Conservation (phyloP, 2,888 invertebrate species). For the Troides oblongomaculatus region DNA sequence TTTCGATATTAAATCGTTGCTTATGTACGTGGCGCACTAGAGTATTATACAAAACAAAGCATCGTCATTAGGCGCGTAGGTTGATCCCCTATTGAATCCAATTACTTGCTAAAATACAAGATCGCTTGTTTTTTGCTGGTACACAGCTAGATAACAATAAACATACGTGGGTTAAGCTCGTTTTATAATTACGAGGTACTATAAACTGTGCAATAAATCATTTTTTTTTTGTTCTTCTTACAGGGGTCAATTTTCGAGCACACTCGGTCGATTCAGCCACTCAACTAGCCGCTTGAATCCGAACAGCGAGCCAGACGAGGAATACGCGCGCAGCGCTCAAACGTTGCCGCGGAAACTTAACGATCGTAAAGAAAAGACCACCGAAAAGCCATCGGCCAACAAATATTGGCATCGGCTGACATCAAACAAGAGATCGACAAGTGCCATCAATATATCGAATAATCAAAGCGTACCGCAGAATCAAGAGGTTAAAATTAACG, state of each 20-base stretch:
- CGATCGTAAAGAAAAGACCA: slow-evolving; percentile 70
- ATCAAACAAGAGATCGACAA: slow-evolving; percentile 78
- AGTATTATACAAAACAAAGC: slow-evolving; percentile 61
- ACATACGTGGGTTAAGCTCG: slow-evolving; percentile 58
- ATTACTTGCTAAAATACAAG: slow-evolving; percentile 61
- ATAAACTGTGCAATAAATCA: slow-evolving; percentile 48
- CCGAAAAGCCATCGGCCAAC: slow-evolving; percentile 67
- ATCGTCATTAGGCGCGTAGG: slow-evolving; percentile 62
- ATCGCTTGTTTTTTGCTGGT: slow-evolving; percentile 63
- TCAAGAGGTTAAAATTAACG: slow-evolving; percentile 67
- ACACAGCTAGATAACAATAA: slow-evolving; percentile 57
- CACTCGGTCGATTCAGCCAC: slow-evolving; percentile 90
- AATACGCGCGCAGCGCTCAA: slow-evolving; percentile 83
- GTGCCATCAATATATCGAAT: slow-evolving; percentile 83
- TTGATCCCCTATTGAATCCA: slow-evolving; percentile 67
- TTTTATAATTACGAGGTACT: slow-evolving; percentile 48
- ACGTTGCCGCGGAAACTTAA: slow-evolving; percentile 86
- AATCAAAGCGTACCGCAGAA: slow-evolving; percentile 49
- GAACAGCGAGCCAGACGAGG: slow-evolving; percentile 74
- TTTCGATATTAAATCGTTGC: slow-evolving; percentile 27
- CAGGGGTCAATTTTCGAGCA: slow-evolving; percentile 86
- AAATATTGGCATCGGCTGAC: slow-evolving; percentile 76
- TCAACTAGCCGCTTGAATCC: slow-evolving; percentile 86
- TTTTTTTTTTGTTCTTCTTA: slow-evolving; percentile 56
- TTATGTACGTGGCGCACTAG: slow-evolving; percentile 26